Percentiles rank a stretch among this genome's conserved stretches.
Conservation (phyloP, 2,797 vertebrate genomes). For the Hypotaenidia okinawae region DNA sequence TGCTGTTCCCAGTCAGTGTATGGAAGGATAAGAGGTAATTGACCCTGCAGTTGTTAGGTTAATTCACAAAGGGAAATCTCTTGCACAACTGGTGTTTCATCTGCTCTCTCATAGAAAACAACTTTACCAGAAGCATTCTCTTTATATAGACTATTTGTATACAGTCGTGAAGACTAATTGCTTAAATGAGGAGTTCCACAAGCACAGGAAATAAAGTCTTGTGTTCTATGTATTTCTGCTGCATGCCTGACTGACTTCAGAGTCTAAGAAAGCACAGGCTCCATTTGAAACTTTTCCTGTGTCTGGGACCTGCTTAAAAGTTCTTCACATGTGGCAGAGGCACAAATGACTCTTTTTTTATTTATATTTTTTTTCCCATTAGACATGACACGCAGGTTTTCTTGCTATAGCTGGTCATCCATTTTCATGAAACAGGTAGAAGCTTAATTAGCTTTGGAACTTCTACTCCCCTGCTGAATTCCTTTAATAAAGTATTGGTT, state of each 20-base stretch:
- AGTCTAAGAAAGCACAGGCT: conserved; percentile 2
- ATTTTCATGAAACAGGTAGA: conserved; percentile 6
- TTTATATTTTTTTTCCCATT: background rate
- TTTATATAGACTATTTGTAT: conserved; percentile 18
- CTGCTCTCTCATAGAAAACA: background rate
- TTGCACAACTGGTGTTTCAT: conserved; percentile 46
- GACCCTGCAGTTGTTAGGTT: conserved; percentile 60
- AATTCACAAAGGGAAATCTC: conserved; percentile 43
- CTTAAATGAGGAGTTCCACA: background rate
- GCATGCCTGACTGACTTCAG: conserved; percentile 18
- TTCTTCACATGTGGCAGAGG: background rate
- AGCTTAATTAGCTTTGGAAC: background rate
- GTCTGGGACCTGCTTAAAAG: background rate
- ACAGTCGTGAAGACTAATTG: conserved; percentile 42
- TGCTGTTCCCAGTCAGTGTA: background rate
- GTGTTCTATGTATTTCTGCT: conserved; percentile 9
- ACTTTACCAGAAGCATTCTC: background rate
- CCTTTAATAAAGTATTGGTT: background rate
- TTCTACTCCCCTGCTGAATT: background rate
- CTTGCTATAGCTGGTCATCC: background rate
- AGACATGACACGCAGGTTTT: background rate
- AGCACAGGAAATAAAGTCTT: conserved; percentile 36
- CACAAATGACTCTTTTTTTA: background rate
- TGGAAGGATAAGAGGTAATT: conserved; percentile 48
- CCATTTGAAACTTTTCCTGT: background rate